A percentile compares a stretch with the other conserved stretches of the same genome.
Conservation (phyloP, 2,888 invertebrate species). For the Epistrophella euchroma region DNA sequence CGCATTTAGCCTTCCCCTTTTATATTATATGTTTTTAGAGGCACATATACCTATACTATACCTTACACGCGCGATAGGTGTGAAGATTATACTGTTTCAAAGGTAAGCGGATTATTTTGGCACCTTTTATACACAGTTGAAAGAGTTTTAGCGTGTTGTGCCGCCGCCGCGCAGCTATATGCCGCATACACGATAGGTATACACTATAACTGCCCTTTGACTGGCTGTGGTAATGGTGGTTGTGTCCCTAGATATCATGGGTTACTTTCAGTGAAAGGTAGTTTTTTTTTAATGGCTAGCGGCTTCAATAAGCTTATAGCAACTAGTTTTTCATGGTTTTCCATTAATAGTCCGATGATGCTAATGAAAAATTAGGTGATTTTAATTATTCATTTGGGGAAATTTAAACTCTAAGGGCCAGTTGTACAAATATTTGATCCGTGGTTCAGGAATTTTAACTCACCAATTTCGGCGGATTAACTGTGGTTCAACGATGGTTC, state of each 20-base stretch:
- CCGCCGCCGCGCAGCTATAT: background rate
- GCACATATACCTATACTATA: background rate
- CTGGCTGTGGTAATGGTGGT: background rate
- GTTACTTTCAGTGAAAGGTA: background rate
- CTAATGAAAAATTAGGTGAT: slow-evolving; percentile 25
- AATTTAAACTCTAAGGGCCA: background rate
- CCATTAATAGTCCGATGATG: background rate
- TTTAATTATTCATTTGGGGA: background rate
- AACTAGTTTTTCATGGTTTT: slow-evolving; percentile 13
- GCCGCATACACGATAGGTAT: background rate
- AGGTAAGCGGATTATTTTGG: slow-evolving; percentile 74
- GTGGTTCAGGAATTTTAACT: too few relatives aligned
- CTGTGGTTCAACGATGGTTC: too few relatives aligned
- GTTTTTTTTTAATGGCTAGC: background rate
- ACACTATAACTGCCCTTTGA: slow-evolving; percentile 8
- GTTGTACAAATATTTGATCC: too few relatives aligned
- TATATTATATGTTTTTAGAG: background rate
- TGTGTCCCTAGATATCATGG: slow-evolving; percentile 9
- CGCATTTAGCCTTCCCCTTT: slow-evolving; percentile 29
- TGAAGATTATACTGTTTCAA: slow-evolving; percentile 61
- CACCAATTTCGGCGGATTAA: too few relatives aligned
- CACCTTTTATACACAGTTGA: slow-evolving; percentile 61
- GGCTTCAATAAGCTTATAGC: background rate
- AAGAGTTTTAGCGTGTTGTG: slow-evolving; percentile 50
- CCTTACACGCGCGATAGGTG: slow-evolving; percentile 37